These are phyloP conservation scores for Byasa hedistus DNA, from an alignment of 2,888 invertebrate genomes.

Conservation along the genomic window DNA sequence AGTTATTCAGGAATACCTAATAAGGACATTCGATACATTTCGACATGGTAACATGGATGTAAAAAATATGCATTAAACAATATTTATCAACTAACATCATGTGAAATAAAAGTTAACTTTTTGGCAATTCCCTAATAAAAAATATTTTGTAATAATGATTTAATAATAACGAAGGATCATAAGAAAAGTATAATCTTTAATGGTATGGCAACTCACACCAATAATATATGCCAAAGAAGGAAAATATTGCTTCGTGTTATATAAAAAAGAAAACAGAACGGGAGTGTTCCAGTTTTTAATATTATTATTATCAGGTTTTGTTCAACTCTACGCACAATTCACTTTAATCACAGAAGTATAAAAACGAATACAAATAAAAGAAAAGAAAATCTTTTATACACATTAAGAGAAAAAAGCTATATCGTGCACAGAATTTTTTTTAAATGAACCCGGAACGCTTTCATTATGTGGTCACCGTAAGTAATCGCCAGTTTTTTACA, in stretches of 20 bases:
- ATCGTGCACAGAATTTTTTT: neutral
- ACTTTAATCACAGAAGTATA: neutral
- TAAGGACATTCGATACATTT: neutral
- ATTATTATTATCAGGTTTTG: neutral
- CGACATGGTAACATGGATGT: too few relatives aligned
- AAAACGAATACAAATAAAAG: neutral
- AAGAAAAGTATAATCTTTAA: too few relatives aligned
- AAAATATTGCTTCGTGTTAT: neutral
- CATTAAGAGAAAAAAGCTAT: neutral
- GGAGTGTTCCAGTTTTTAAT: neutral
- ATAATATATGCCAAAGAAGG: neutral
- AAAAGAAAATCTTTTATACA: neutral
- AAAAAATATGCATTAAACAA: too few relatives aligned
- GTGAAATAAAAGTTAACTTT: too few relatives aligned
- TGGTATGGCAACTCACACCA: too few relatives aligned
- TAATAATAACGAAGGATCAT: too few relatives aligned
- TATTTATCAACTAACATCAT: too few relatives aligned
- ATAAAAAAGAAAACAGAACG: neutral
- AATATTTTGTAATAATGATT: too few relatives aligned
- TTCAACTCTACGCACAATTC: neutral
- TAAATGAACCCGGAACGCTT: too few relatives aligned
- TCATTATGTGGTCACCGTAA: too few relatives aligned
- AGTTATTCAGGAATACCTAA: slow-evolving; percentile 2
- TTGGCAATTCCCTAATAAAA: too few relatives aligned
- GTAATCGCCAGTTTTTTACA: too few relatives aligned